These are phyloP conservation scores for Microcebus griseorufus DNA, from an alignment of 2,113 vertebrate species.

Conservation along the genomic window DNA sequence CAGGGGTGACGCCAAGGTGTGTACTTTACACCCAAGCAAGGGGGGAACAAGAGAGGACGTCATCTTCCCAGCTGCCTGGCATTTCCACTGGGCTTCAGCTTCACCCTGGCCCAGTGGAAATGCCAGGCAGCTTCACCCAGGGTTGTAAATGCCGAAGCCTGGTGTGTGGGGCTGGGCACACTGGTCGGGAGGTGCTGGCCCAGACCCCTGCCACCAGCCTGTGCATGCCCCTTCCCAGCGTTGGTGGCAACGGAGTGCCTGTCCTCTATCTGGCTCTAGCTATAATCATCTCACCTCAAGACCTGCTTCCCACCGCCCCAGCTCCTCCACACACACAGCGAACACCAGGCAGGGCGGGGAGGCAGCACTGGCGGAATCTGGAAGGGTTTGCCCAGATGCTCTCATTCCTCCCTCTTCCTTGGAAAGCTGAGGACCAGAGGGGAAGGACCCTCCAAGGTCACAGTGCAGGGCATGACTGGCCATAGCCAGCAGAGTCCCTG, in stretches of 20 bases:
- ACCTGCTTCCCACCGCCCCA: background rate
- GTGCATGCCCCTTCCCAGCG: background rate
- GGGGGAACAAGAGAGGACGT: background rate
- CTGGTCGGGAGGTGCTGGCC: background rate
- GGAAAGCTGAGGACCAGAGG: background rate
- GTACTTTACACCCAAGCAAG: slow-evolving; percentile 9
- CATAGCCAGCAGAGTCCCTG: background rate
- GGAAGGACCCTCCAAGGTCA: background rate
- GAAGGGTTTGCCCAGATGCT: background rate
- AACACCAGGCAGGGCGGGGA: background rate
- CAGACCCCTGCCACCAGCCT: background rate
- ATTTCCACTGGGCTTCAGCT: background rate
- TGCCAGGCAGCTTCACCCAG: background rate
- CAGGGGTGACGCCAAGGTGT: slow-evolving; percentile 65
- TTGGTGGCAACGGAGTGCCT: background rate
- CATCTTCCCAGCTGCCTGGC: slow-evolving; percentile 41
- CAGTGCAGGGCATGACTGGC: background rate
- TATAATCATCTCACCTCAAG: background rate
- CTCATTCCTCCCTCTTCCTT: background rate
- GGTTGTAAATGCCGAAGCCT: background rate
- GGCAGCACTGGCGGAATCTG: background rate
- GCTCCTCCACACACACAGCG: background rate
- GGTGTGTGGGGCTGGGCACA: background rate
- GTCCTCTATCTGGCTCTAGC: background rate
- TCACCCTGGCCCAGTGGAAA: background rate